Base-by-base conservation (phyloP, 2,113 vertebrate genomes). In the Boulengeromyrus knoepffleri region DNA sequence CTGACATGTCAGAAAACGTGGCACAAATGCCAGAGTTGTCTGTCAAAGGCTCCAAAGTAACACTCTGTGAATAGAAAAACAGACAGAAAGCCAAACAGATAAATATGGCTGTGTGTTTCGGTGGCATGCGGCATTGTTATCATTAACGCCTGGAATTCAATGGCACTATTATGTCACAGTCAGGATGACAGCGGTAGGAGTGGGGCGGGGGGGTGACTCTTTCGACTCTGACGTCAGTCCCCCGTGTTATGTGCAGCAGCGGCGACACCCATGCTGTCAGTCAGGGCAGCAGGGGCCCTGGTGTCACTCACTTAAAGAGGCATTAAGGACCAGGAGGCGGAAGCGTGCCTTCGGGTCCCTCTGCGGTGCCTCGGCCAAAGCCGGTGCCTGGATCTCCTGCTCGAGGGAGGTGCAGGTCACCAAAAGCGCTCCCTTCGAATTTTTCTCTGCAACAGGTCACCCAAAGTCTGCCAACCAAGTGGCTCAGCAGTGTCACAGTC, bases 41-140 rank as follows among this genome's bases (percentile, higher is more conserved):
- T 89, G 49, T 89, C 88, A 84, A 56, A 84, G 83, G 21, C 17
- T 66, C 87, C 87, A 66, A 45, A 88, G 87, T 89, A 47, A 80
- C 31, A 89, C 9, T 24, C n/a, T 89, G 19, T 56, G 88, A 89
- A 84, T 84, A 80, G 24, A 74, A 1, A 84, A 56, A 42, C 27
- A 89, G 62, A 52, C 74, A 42, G 50, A 89, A 77, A 89, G 53
- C 50, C 50, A 89, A 89, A 89, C 74, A 89, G 88, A 88, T 56
- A 83, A 83, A 84, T 56, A 84, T 42, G 74, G 50, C 27, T 53
- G 50, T 19, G 70, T 52, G 27, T 9, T 19, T 21, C 88, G 74
- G 36, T 80, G 36, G 74, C 50, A 80, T 10, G 19, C 31, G 13
- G 49, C 49, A 89, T 89, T 84, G 88, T 89, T 83, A 56, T 89